phyloP scores from a whole-genome alignment of 2,113 vertebrate species.

The Phylloscopus trochilus region DNA sequence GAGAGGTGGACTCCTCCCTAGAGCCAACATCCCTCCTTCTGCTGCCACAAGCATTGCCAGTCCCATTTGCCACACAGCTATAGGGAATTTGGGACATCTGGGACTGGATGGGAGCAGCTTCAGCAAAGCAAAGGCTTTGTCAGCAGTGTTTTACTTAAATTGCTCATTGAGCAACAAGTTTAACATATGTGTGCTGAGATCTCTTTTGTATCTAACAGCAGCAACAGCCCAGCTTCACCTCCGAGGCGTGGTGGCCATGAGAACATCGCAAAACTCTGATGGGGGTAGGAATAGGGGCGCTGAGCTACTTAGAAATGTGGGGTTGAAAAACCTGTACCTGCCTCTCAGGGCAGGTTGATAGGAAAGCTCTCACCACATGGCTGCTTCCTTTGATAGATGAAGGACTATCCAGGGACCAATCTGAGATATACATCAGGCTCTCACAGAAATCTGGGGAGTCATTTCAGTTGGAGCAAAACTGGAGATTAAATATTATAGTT shows the following conservation, averaged over 20 bases:
- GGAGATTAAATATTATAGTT: slow-evolving; percentile 53
- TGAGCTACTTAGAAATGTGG: not conserved
- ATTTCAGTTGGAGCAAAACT: slow-evolving; percentile 28
- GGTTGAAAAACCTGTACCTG: not conserved
- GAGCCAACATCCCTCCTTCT: not conserved
- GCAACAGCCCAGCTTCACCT: not conserved
- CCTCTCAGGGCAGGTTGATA: not conserved
- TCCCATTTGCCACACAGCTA: not conserved
- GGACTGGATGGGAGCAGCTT: not conserved
- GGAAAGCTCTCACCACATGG: slow-evolving; percentile 23
- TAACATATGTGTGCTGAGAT: not conserved
- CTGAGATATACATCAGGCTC: slow-evolving; percentile 35
- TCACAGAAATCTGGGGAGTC: slow-evolving; percentile 28
- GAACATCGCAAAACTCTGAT: not conserved
- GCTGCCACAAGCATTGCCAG: not conserved
- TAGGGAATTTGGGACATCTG: not conserved
- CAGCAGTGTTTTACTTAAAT: not conserved
- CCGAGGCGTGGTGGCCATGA: not conserved
- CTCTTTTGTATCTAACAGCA: not conserved
- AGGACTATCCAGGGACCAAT: slow-evolving; percentile 35
- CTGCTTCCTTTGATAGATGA: slow-evolving; percentile 38
- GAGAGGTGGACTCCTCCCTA: not conserved
- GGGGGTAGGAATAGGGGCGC: not conserved
- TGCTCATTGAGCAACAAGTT: not conserved
- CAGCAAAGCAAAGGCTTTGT: not conserved